phyloP scores from a whole-genome alignment of 2,113 vertebrate genomes.

The Anhinga rufa region DNA sequence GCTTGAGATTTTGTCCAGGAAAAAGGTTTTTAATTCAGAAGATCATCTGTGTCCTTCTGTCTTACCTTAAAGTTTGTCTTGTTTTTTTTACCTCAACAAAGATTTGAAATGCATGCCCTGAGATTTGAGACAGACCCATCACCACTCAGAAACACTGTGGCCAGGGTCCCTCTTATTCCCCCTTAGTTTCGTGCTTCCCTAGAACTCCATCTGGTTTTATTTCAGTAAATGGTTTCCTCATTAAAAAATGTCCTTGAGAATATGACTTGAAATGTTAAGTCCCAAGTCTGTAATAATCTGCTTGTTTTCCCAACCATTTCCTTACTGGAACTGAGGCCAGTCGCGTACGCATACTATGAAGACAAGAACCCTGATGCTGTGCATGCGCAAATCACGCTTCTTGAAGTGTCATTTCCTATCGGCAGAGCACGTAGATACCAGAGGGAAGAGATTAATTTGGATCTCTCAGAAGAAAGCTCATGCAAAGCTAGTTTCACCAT shows the following conservation, averaged over 20 bases:
- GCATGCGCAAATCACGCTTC: background rate
- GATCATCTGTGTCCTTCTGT: background rate
- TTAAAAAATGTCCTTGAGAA: background rate
- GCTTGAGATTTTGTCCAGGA: background rate
- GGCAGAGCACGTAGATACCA: background rate
- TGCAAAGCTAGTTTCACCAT: background rate
- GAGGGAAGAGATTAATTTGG: background rate
- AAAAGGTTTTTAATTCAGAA: background rate
- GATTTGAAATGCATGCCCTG: background rate
- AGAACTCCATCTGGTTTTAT: background rate
- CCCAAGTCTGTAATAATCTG: background rate
- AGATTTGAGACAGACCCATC: background rate
- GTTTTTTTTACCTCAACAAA: background rate
- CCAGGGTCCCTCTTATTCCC: background rate
- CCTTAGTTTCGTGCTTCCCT: background rate
- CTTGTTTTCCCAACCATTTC: background rate
- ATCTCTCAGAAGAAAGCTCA: background rate
- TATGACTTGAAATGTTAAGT: background rate
- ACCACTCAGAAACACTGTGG: background rate
- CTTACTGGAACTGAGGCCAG: background rate
- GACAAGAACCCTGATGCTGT: background rate
- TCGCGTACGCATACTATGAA: rapidly evolving
- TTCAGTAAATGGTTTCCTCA: background rate
- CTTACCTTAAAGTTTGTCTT: background rate
- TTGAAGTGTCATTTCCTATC: background rate